Evolutionary conservation across 2,113 vertebrate species (phyloP).

Genomic region (Atractosteus spatula): DNA sequence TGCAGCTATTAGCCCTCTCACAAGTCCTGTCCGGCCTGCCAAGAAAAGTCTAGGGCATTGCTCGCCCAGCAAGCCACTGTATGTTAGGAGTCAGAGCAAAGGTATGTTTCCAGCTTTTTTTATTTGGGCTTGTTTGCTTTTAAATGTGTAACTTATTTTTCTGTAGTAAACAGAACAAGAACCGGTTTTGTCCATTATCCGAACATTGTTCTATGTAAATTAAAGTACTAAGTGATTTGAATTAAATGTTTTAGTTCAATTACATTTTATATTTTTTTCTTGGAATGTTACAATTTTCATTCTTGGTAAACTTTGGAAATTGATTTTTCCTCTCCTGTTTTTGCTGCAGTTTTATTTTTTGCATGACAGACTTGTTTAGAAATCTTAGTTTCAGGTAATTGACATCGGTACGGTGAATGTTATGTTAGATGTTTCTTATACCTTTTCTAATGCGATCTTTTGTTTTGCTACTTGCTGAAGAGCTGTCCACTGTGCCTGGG

Average conservation of each 20-base stretch:
- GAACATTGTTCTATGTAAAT: background rate
- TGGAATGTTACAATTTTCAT: too few species aligned
- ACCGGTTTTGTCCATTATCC: background rate
- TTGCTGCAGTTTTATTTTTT: too few species aligned
- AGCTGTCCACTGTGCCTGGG: conserved; percentile 44
- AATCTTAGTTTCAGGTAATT: background rate
- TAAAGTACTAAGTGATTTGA: background rate
- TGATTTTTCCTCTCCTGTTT: too few species aligned
- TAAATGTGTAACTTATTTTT: background rate
- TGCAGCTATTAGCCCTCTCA: conserved; percentile 87
- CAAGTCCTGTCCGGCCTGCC: conserved; percentile 78
- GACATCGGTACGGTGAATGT: background rate
- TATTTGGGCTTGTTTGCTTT: background rate
- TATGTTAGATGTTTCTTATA: background rate
- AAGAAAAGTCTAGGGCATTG: conserved; percentile 65
- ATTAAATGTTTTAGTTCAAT: background rate
- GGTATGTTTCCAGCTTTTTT: conserved; percentile 60
- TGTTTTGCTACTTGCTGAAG: conserved; percentile 34
- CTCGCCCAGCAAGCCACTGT: conserved; percentile 60
- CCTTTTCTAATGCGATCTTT: background rate
- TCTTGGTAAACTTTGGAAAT: too few species aligned
- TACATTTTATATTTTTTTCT: too few species aligned
- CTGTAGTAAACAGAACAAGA: background rate
- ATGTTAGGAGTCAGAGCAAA: conserved; percentile 75
- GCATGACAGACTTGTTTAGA: too few species aligned